Evolutionary conservation across 2,888 invertebrate species (phyloP), one percentile per base, ranked within the genome.

Genomic region (Allacma fusca): DNA sequence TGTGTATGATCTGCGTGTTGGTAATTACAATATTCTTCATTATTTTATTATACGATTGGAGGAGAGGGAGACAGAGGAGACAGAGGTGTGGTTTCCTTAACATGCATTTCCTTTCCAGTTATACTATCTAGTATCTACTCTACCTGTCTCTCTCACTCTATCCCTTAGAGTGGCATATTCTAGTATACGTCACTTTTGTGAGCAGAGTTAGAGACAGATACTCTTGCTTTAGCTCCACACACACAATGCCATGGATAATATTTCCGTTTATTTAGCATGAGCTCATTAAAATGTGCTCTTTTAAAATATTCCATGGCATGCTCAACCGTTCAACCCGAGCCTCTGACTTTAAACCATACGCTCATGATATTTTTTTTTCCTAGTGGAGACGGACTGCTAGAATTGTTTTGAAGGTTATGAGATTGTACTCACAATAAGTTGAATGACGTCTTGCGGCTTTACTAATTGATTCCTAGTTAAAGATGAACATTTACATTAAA

Each of bases 281-380:
- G 62, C 62, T 73, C 73, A 73, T 62, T 62, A 34, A 23, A 62
- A 73, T 73, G 62, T 23, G 24, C 28, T 34, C 23, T 73, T 34
- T 62, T 73, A 43, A 73, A 73, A 73, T 73, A 73, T 73, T 73
- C 62, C 24, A 62, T 40, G 40, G 23, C 73, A 73, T 73, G 73
- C 23, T 28, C 29, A 62, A 34, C 34, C 34, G 4, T 34, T 34
- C 5, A 7, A 4, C 9, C 9, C 9, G 34, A 34, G 34, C 4
- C 34, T 34, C 34, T 34, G 34, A 9, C 34, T 34, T 9, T n/a
- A n/a, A n/a, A n/a, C n/a, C n/a, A n/a, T n/a, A n/a, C n/a, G n/a
- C n/a, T n/a, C n/a, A n/a, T n/a, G n/a, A n/a, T n/a, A n/a, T n/a
- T n/a, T n/a, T n/a, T n/a, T n/a, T n/a, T n/a, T n/a, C 4, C 5